A percentile compares a stretch with the other conserved stretches of the same genome.
These are phyloP conservation scores for Percopsis omiscomaycus DNA, from an alignment of 2,797 vertebrate species.

Conservation along the genomic window DNA sequence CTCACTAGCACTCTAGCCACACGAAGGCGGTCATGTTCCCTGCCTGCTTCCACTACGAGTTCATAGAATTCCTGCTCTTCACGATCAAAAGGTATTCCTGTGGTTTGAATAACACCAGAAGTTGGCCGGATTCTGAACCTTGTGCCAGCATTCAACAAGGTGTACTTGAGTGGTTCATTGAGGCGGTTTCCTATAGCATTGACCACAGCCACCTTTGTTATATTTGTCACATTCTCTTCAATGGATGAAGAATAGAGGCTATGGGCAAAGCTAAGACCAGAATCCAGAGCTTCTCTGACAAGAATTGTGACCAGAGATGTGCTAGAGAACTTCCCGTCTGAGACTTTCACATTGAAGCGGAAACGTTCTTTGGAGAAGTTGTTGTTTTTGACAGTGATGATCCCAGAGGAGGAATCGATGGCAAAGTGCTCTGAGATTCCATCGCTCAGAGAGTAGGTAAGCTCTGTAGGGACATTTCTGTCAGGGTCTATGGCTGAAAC, in stretches of 20 bases:
- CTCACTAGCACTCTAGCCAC: constrained; percentile 91
- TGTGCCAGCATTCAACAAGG: constrained; percentile 89
- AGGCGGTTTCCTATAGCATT: constrained; percentile 91
- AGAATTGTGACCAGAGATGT: constrained; percentile 86
- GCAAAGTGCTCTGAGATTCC: constrained; percentile 86
- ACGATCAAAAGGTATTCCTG: constrained; percentile 89
- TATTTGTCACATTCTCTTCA: constrained; percentile 89
- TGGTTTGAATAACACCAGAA: constrained; percentile 94
- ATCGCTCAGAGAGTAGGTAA: constrained; percentile 88
- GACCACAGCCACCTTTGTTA: constrained; percentile 92
- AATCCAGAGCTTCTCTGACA: constrained; percentile 91
- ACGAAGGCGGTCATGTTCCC: constrained; percentile 87
- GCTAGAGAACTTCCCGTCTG: constrained; percentile 93
- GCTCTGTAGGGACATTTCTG: constrained; percentile 83
- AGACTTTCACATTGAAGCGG: constrained; percentile 87
- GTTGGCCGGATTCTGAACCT: constrained; percentile 90
- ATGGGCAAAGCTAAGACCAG: constrained; percentile 90
- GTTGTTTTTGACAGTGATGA: constrained; percentile 88
- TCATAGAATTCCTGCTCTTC: constrained; percentile 94
- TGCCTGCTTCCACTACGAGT: constrained; percentile 91
- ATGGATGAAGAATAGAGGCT: constrained; percentile 88
- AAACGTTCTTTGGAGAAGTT: constrained; percentile 92
- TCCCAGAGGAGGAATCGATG: constrained; percentile 84
- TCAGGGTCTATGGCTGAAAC: constrained; percentile 91
- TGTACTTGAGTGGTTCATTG: constrained; percentile 93